Percentiles rank a stretch among this genome's conserved stretches.
These are phyloP conservation scores for Lepidurus arcticus DNA, from an alignment of 1,140 invertebrate species.

Conservation along the genomic window DNA sequence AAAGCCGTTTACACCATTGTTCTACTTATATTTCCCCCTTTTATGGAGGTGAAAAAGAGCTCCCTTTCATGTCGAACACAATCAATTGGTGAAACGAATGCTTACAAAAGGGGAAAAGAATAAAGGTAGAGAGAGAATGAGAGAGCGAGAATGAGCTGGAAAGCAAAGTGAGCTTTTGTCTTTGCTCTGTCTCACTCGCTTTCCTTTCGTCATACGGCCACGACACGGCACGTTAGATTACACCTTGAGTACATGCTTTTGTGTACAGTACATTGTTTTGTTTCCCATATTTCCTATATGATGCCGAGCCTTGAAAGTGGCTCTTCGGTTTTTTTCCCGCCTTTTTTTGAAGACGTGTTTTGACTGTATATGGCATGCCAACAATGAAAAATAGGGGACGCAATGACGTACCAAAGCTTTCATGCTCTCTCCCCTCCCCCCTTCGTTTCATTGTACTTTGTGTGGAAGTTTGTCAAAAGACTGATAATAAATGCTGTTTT, in stretches of 20 bases:
- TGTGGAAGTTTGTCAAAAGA: too few species aligned
- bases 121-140: neutral
- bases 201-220: neutral
- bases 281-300: neutral
- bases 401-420: neutral
- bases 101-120: neutral
- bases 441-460: too few species aligned
- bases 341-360: neutral
- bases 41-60: neutral
- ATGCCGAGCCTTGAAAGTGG: neutral
- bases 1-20: neutral
- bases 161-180: neutral
- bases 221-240: neutral
- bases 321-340: constrained; percentile 11
- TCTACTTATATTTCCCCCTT: too few species aligned
- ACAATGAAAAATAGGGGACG: neutral
- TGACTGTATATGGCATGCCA: too few species aligned
- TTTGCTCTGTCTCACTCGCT: neutral
- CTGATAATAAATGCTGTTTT: too few species aligned
- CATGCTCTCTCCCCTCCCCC: too few species aligned
- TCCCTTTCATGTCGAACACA: neutral
- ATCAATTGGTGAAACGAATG: neutral
- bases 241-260: neutral
- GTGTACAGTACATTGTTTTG: neutral
- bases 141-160: neutral